A percentile compares a stretch with the other conserved stretches of the same genome.
Evolutionary conservation across 2,797 vertebrate genomes (phyloP).

Genomic region (Neostethus bicornis): DNA sequence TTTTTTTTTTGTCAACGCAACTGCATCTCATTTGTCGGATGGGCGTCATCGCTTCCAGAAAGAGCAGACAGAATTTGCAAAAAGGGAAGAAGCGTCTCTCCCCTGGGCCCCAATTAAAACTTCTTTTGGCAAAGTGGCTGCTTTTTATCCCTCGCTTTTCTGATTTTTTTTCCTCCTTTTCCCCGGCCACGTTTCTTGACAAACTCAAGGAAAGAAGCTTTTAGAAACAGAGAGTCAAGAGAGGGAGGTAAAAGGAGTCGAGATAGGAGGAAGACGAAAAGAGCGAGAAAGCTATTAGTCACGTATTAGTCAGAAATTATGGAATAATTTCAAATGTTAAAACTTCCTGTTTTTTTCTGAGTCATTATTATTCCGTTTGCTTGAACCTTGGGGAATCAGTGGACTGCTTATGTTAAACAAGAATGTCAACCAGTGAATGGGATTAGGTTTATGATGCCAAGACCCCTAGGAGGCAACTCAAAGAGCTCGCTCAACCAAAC

Average conservation of each 20-base stretch:
- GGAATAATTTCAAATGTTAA: conserved; percentile 79
- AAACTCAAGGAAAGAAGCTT: conserved; percentile 67
- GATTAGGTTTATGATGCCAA: conserved; percentile 26
- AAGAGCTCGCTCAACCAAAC: conserved; percentile 20
- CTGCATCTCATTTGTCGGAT: conserved; percentile 59
- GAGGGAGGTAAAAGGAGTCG: conserved; percentile 36
- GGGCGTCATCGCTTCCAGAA: conserved; percentile 68
- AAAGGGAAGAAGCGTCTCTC: conserved; percentile 63
- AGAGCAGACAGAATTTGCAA: conserved; percentile 73
- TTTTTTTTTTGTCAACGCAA: conserved; percentile 56
- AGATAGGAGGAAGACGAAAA: conserved; percentile 58
- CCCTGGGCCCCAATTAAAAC: conserved; percentile 83
- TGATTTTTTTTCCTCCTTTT: conserved; percentile 13
- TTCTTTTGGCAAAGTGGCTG: conserved; percentile 76
- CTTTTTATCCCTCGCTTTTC: conserved; percentile 64
- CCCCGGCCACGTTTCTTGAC: conserved; percentile 56
- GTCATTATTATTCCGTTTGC: conserved; percentile 68
- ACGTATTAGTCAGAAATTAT: conserved; percentile 77
- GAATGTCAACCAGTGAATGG: conserved; percentile 33
- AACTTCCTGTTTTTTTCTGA: conserved; percentile 70
- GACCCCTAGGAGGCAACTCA: conserved; percentile 11
- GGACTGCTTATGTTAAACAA: conserved; percentile 51
- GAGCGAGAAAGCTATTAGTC: conserved; percentile 78
- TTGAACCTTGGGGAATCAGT: conserved; percentile 55
- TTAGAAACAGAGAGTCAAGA: conserved; percentile 67